Evolutionary conservation across 2,113 vertebrate genomes (phyloP), one percentile per base, ranked within the genome.

Genomic region (Muntiacus muntjak): DNA sequence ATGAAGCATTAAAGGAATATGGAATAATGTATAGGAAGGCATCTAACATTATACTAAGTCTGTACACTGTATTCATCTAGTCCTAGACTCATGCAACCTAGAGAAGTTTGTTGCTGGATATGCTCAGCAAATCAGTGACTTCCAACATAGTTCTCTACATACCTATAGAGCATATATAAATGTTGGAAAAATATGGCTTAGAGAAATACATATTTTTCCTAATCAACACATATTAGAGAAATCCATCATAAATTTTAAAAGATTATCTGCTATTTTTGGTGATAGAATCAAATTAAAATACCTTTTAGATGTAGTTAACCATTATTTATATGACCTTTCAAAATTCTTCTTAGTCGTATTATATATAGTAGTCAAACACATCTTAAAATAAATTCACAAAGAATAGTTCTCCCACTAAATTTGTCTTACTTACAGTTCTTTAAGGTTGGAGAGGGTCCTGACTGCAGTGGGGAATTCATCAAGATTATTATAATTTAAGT

Each of bases 401-500:
- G 91, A 98, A 92, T 93, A 98, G 88, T 94, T 91, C 76, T 83
- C 28, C 82, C 58, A 97, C 58, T 55, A 96, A 97, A 93, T 83
- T 43, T 58, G 4, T 92, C 25, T 52, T 96, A 99, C 99, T 99
- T 98, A 99, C 99, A 99, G 98, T 97, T 99, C 99, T 98, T 99
- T 99, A 78, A 99, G 99, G 97, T 99, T 99, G 90, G 98, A 98
- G 84, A 99, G 99, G 7, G 99, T 99, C 96, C 98, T 99, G 98
- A 99, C 99, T 76, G 99, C 99, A 62, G 98, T 97, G 33, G 99
- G 99, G 94, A 99, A 99, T 91, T 99, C 98, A 33, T 99, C 98
- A 97, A 99, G 98, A 98, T 98, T 99, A 98, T 99, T 99, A 97
- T 99, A 99, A 98, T 99, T 99, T 98, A 99, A 98, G 98, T 99